Percentiles rank a stretch among this genome's conserved stretches.
phyloP scores from a whole-genome alignment of 2,888 invertebrate species.

The Abrostola triplasia region DNA sequence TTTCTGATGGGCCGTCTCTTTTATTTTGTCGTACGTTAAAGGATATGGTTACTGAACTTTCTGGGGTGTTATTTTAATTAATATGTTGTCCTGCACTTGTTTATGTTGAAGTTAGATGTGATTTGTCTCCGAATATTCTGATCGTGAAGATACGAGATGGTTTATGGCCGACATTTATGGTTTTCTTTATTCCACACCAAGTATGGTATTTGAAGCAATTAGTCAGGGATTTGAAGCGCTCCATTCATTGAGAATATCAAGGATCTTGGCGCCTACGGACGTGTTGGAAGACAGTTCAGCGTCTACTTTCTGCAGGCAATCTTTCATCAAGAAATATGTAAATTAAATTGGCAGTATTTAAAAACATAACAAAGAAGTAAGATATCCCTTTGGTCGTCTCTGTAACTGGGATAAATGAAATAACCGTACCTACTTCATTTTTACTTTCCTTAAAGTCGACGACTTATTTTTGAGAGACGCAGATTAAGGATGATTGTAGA shows the following conservation, averaged over 20 bases:
- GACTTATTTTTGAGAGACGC: too few species aligned
- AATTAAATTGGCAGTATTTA: too few species aligned
- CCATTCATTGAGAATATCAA: slow-evolving; percentile 35
- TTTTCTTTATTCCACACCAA: slow-evolving; percentile 40
- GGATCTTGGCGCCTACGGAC: slow-evolving; percentile 9
- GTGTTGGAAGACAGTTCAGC: slow-evolving; percentile 1
- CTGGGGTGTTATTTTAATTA: slow-evolving; percentile 83
- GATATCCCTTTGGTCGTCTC: too few species aligned
- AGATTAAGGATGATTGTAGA: too few species aligned
- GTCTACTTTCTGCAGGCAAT: not conserved
- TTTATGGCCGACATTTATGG: slow-evolving; percentile 38
- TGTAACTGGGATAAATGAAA: too few species aligned
- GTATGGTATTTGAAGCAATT: slow-evolving; percentile 41
- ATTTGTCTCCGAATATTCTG: slow-evolving; percentile 55
- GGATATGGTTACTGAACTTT: slow-evolving; percentile 78
- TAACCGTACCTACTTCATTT: too few species aligned
- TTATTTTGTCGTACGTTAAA: slow-evolving; percentile 59
- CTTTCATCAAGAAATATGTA: not conserved
- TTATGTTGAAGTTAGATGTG: slow-evolving; percentile 56
- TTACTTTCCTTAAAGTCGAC: too few species aligned
- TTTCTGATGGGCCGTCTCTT: slow-evolving; percentile 64
- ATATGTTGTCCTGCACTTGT: slow-evolving; percentile 73
- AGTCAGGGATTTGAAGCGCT: slow-evolving; percentile 7
- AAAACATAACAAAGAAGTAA: too few species aligned
- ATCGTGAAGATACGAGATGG: slow-evolving; percentile 51